These are phyloP conservation scores for Tetrax tetrax DNA, from an alignment of 2,113 vertebrate species.

Conservation along the genomic window DNA sequence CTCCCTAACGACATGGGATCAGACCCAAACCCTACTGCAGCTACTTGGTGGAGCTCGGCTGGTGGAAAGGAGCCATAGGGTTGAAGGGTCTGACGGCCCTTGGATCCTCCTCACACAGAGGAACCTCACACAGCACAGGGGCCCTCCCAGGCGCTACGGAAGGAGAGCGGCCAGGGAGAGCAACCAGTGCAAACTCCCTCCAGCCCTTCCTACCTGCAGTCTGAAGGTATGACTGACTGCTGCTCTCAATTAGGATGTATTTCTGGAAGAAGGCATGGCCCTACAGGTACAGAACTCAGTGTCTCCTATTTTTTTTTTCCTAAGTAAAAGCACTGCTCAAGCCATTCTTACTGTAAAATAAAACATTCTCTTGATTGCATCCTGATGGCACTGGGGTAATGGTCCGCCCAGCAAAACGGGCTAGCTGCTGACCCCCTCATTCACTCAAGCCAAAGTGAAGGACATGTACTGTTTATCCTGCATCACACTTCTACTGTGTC, in stretches of 20 bases:
- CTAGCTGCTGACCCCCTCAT: not conserved
- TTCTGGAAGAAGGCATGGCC: not conserved
- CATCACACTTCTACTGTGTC: not conserved
- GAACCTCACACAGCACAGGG: not conserved
- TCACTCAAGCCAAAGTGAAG: not conserved
- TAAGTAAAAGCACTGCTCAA: not conserved
- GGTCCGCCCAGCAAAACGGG: not conserved
- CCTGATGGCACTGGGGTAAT: not conserved
- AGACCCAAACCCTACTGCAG: not conserved
- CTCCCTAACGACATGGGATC: not conserved
- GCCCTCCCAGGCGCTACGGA: not conserved
- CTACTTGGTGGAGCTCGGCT: not conserved
- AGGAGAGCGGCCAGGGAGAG: not conserved
- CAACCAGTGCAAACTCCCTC: not conserved
- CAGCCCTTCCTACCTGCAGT: not conserved
- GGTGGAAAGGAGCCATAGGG: not conserved
- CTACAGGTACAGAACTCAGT: not conserved
- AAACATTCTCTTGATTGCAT: not conserved
- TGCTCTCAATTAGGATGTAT: not conserved
- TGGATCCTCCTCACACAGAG: not conserved
- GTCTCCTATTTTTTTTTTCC: not conserved
- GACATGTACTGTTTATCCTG: not conserved
- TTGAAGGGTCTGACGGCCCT: not conserved
- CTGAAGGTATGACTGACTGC: accelerated
- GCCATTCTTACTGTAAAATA: not conserved